Conservation (phyloP, 2,888 invertebrate species). For the Cantharis rustica region DNA sequence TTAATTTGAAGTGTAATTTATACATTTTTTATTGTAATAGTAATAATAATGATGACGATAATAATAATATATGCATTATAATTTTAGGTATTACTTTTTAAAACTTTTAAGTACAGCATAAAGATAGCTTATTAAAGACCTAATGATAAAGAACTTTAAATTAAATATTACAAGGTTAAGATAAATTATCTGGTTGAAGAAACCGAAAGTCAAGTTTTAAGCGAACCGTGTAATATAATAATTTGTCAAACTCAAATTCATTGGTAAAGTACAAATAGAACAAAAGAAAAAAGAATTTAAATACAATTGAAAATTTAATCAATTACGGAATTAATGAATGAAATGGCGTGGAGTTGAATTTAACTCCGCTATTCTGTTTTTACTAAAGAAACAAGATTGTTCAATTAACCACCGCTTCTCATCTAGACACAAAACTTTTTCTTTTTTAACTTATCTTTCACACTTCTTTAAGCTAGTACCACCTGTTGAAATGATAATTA, state of each 20-base stretch:
- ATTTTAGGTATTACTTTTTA: neutral
- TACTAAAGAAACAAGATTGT: slow-evolving; percentile 45
- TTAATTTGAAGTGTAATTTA: neutral
- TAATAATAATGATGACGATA: too few relatives aligned
- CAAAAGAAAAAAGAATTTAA: slow-evolving; percentile 35
- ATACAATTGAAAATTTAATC: slow-evolving; percentile 44
- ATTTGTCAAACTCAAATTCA: slow-evolving; percentile 29
- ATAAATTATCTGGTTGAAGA: slow-evolving; percentile 5
- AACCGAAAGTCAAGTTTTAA: slow-evolving; percentile 14
- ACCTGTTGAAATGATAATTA: slow-evolving; percentile 54
- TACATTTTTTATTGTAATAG: neutral
- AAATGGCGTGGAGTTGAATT: slow-evolving; percentile 42
- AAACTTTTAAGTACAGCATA: neutral
- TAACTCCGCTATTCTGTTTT: slow-evolving; percentile 41
- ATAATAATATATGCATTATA: neutral
- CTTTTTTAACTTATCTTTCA: slow-evolving; percentile 37
- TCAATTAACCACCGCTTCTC: slow-evolving; percentile 47
- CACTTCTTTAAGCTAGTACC: slow-evolving; percentile 42
- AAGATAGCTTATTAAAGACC: neutral
- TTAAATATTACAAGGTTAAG: neutral
- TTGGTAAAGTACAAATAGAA: slow-evolving; percentile 30
- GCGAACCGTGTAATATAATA: slow-evolving; percentile 29
- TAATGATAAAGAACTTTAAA: neutral
- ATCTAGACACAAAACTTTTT: slow-evolving; percentile 47
- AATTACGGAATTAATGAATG: slow-evolving; percentile 44